Base-by-base conservation (phyloP, 2,888 invertebrate species). In the Habroteleia sp. region DNA sequence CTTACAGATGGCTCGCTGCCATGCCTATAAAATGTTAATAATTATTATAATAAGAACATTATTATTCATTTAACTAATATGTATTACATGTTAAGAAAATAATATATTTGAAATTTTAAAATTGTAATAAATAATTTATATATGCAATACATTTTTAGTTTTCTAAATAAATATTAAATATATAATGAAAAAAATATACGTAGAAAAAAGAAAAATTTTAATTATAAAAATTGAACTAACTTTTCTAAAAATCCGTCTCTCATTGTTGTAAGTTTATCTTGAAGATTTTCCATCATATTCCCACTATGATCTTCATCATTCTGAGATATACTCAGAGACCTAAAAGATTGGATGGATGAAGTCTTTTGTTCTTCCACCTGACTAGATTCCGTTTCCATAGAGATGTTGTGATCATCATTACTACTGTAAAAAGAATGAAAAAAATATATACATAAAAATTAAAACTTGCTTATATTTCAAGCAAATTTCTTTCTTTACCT, bases 1-100 rank as follows among this genome's bases (percentile, higher is more conserved):
- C 90, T 91, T 39, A 93, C 92, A 44, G 92, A 91, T 3, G 93
- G 93, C 83, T 92, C 92, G 35, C 90, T 87, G 27, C 90, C 89
- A 83, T 90, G 88, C 83, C 90, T 90, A 50, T 5, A 81, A 79
- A 35, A 27, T 44, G 27, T 3, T 10, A 33, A 33, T 33, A 27
- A 27, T 5, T 27, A 27, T 27, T 7, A 3, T 6, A 1, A 5
- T 1, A 25, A 25, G 7, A 5, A 5, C 3, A 25, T 25, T 25
- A 7, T 25, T 6, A 25, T 5, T 25, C 25, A 25, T 5, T 25
- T 25, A 25, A 5, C 7, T 25, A 5, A 20, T 4, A 20, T 20
- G 4, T 25, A 25, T 1, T 5, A 25, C 4, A 5, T 25, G 3
- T 25, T 5, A 3, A 5, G 7, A 25, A 25, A 25, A 7, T 25